Base-by-base conservation (phyloP, 2,797 vertebrate species). In the Pseudopleuronectes americanus region DNA sequence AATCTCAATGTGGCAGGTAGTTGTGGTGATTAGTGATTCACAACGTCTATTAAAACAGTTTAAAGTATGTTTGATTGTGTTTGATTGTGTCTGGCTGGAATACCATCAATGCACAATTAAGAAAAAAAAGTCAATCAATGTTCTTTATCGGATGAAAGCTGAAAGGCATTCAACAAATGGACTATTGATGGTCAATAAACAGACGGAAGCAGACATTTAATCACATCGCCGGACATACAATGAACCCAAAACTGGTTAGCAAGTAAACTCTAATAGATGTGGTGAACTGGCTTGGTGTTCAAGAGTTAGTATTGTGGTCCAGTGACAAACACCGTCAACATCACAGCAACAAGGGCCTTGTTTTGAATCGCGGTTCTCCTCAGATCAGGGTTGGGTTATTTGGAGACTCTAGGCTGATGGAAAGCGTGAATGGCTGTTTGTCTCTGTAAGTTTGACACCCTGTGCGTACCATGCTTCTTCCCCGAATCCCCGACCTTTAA, bases 61-160 rank as follows among this genome's bases (percentile, higher is more conserved):
- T 22, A 23, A 22, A 23, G n/a, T 76, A 68, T 57, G 73, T 73
- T 70, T 45, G 16, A 43, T 65, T 45, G 33, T 51, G 63, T 60
- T 57, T 71, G 67, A 14, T 54, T 45, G 13, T 63, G 71, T 64
- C 56, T 2, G 45, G 45, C 51, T 65, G 45, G 45, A 71, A 75
- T 55, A 60, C 47, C 24, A 57, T 43, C 49, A 26, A 47, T 48
- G 24, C 43, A 41, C 23, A 57, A 69, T 76, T 55, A 68, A 67
- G 47, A 71, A 68, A 22, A 52, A 65, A 19, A 21, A 21, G 45
- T 56, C 47, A 47, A 74, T 71, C 41, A 63, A 31, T 43, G 23
- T 41, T 52, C 23, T 63, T 36, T 59, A 70, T 67, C 24, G n/a
- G 8, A 51, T 69, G 22, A 22, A 26, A 45, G 41, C 56, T 64